Conservation (phyloP, 2,113 vertebrate species). For the Myrmecophaga tridactyla region DNA sequence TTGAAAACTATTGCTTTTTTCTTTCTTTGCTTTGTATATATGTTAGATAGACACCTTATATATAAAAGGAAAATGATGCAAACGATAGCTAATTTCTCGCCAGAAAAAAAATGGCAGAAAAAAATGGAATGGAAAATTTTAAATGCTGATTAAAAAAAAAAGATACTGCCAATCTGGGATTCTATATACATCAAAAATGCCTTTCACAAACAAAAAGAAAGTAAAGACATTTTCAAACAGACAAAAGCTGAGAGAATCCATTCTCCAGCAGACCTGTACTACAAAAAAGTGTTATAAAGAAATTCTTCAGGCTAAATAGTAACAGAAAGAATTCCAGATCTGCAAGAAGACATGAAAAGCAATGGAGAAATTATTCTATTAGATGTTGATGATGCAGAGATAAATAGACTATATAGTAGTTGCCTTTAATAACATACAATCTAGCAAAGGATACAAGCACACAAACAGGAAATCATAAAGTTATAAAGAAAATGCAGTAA, state of each 20-base stretch:
- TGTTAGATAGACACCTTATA: neutral
- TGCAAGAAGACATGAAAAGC: neutral
- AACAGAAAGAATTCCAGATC: neutral
- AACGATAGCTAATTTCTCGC: conserved; percentile 3
- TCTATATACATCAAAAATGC: neutral
- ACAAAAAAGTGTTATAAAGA: neutral
- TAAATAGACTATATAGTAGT: neutral
- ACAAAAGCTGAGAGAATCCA: neutral
- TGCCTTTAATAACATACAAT: neutral
- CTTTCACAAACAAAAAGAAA: conserved; percentile 24
- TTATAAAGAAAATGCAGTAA: neutral
- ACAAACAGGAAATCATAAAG: neutral
- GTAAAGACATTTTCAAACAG: neutral
- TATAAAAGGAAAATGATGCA: neutral
- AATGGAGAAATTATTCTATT: neutral
- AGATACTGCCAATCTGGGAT: neutral
- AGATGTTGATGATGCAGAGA: neutral
- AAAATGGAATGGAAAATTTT: neutral
- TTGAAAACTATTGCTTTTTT: no score
- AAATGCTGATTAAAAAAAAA: neutral
- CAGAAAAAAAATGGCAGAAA: neutral
- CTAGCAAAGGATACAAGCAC: neutral
- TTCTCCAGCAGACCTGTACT: neutral
- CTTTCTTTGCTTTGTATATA: no score
- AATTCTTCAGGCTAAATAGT: neutral